phyloP scores from a whole-genome alignment of 92 coral and sea anemone species.

The Siderastrea siderea region DNA sequence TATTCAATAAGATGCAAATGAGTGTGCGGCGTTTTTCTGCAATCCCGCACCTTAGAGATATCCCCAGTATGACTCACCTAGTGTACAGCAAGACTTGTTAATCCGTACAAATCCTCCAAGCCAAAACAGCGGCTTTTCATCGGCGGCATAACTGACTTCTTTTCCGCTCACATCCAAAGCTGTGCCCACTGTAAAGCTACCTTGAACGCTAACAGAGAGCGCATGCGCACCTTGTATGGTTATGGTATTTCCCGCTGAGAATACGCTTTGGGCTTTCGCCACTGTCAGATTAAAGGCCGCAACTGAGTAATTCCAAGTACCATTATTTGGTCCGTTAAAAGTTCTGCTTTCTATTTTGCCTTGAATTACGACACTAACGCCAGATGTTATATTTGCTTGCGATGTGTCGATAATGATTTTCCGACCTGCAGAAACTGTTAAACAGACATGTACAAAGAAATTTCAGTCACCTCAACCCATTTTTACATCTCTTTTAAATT shows the following conservation, averaged over 20 bases:
- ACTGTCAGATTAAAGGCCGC: conserved; percentile 60
- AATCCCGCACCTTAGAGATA: not conserved
- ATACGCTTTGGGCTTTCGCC: not conserved
- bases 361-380: rapidly evolving
- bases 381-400: conserved; percentile 8
- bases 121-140: conserved; percentile 55
- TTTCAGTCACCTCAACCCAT: too few relatives aligned
- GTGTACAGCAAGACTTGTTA: conserved; percentile 80
- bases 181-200: conserved; percentile 63
- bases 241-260: conserved; percentile 3
- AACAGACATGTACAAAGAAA: not conserved
- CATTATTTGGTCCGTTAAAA: conserved; percentile 82
- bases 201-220: conserved; percentile 51
- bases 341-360: conserved; percentile 44
- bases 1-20: too few relatives aligned
- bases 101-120: conserved; percentile 85
- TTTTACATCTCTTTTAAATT: too few relatives aligned
- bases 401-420: conserved; percentile 32
- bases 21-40: too few relatives aligned
- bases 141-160: not conserved
- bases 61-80: conserved; percentile 57
- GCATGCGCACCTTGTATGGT: conserved; percentile 67
- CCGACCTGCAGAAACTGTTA: not conserved
- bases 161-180: conserved; percentile 74
- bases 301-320: conserved; percentile 73